Conservation (phyloP, 2,113 vertebrate genomes). For the Gymnogyps californianus region DNA sequence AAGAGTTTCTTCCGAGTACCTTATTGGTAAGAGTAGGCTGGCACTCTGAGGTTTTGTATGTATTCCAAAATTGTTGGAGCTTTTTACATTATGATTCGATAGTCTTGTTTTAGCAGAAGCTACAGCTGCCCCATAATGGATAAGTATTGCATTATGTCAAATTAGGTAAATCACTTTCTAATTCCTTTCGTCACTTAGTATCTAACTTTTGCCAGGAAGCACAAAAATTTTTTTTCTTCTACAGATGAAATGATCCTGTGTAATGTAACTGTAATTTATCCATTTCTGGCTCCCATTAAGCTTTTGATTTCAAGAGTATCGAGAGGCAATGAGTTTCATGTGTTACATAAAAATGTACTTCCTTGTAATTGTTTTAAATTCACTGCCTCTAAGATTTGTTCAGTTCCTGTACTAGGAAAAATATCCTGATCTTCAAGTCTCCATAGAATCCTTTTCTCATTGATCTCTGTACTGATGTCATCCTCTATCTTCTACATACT, state of each 20-base stretch:
- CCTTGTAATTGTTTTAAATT: not conserved
- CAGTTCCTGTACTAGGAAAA: not conserved
- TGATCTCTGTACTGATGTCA: not conserved
- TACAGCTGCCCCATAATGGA: not conserved
- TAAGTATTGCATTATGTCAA: not conserved
- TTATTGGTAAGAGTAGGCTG: not conserved
- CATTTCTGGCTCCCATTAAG: conserved; percentile 14
- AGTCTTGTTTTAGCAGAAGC: not conserved
- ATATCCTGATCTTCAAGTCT: not conserved
- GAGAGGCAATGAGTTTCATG: conserved; percentile 18
- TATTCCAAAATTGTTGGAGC: not conserved
- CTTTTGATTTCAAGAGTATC: conserved; percentile 4
- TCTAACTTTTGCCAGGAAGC: not conserved
- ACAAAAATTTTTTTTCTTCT: not conserved
- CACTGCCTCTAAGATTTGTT: not conserved
- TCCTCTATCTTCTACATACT: not conserved
- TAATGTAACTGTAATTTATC: not conserved
- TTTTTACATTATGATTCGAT: not conserved
- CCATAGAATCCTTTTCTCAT: not conserved
- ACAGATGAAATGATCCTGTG: not conserved
- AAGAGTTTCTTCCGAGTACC: not conserved
- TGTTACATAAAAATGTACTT: conserved; percentile 1
- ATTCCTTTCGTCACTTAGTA: not conserved
- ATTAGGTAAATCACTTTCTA: not conserved
- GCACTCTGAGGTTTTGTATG: not conserved